Base-by-base conservation (phyloP, 1,140 invertebrate genomes). In the Anadara kagoshimensis region DNA sequence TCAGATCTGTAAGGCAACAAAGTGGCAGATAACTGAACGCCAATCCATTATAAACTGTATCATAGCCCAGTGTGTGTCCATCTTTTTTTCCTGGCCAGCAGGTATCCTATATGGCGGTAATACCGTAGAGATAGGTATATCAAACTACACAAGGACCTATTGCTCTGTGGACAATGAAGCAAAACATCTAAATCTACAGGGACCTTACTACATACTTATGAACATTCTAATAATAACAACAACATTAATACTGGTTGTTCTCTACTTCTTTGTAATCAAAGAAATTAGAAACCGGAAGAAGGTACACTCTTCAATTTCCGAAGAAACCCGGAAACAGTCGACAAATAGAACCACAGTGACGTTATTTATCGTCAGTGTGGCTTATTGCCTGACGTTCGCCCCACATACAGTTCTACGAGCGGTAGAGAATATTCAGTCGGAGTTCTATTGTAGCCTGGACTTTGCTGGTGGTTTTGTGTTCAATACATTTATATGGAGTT, bases 51-150 rank as follows among this genome's bases (percentile, higher is more conserved):
- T 44, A 26, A 49, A 51, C 47, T 64, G 62, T 24, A 22, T 64
- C 10, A 26, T 43, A 16, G 47, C 51, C 22, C 26, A 49, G 12
- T 36, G n/a, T 51, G 14, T 64, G 1, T 47, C 62, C 3, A 26
- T 64, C 5, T 10, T 64, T 29, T 16, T 64, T 26, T 64, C 62
- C 18, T 24, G 44, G 47, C 62, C 62, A 26, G 62, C 62, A 18
- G 36, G 22, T 4, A 64, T 64, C 49, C 62, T 64, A 16, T 64
- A 64, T 29, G 62, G 62, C 20, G 51, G 51, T 47, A 64, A 47
- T 14, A 64, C 20, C 20, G 16, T 64, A 12, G 62, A 64, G 0
- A 49, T 49, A 14, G 62, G 62, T 5, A 64, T 64, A 5, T 47
- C 62, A 18, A 47, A 26, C 11, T 64, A 49, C n/a, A 64, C 29